Conservation (phyloP, 2,113 vertebrate genomes). For the Nestor notabilis region DNA sequence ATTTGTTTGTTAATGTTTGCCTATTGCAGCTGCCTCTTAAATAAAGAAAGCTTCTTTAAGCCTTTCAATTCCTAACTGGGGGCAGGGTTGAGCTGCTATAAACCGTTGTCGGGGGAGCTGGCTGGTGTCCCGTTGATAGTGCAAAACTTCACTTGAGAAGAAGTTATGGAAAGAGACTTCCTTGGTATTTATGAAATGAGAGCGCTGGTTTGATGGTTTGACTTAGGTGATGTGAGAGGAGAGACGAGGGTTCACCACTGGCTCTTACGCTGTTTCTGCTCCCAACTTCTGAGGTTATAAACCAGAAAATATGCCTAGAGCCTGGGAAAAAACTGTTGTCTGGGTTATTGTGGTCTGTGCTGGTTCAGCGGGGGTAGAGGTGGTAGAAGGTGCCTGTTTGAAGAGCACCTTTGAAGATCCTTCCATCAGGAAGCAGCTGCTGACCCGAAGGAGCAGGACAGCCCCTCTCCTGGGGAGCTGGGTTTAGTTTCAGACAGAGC, state of each 20-base stretch:
- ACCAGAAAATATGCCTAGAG: background rate
- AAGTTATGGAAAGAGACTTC: background rate
- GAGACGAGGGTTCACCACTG: rapidly evolving
- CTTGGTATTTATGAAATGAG: background rate
- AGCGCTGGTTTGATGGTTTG: background rate
- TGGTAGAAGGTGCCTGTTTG: background rate
- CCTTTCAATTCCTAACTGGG: background rate
- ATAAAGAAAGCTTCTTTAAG: background rate
- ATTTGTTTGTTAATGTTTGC: background rate
- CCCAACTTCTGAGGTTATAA: background rate
- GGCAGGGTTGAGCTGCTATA: background rate
- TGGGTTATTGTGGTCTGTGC: background rate
- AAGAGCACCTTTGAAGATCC: background rate
- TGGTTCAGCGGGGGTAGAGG: background rate
- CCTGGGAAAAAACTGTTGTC: background rate
- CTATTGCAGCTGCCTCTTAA: background rate
- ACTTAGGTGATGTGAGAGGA: background rate
- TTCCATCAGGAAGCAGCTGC: background rate
- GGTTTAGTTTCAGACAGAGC: rapidly evolving
- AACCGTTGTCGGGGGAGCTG: background rate
- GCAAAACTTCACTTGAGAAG: background rate
- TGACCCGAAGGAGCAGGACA: background rate
- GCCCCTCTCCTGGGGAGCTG: background rate
- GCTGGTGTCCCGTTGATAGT: background rate
- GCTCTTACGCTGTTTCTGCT: background rate